phyloP scores from a whole-genome alignment of 2,888 invertebrate genomes.

The Agriopis leucophaearia region DNA sequence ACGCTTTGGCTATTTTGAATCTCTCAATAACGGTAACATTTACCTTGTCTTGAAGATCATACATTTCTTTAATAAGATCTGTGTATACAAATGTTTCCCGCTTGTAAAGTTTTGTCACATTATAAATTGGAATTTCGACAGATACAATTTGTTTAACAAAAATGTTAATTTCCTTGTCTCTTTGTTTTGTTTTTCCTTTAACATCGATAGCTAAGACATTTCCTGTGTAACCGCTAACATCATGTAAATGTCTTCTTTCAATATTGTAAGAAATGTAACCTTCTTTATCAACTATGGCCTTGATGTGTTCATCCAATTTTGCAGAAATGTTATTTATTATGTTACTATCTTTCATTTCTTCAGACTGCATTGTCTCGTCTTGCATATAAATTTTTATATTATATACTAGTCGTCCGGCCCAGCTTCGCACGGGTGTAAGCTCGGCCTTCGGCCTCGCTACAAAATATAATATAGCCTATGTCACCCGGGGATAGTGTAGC shows the following conservation, averaged over 20 bases:
- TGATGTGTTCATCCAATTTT: neutral
- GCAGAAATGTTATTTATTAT: neutral
- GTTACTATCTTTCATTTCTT: neutral
- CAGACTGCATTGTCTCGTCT: neutral
- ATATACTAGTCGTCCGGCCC: too few relatives aligned
- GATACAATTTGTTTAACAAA: conserved; percentile 6
- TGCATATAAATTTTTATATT: too few relatives aligned
- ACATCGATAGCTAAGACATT: conserved; percentile 1
- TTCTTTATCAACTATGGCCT: neutral
- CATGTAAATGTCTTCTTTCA: neutral
- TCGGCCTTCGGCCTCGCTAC: too few relatives aligned
- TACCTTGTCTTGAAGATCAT: conserved; percentile 2
- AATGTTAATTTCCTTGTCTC: neutral
- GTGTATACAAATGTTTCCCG: conserved; percentile 2
- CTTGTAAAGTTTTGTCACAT: conserved; percentile 2
- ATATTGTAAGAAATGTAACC: neutral
- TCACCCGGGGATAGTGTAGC: too few relatives aligned
- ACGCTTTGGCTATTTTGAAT: neutral
- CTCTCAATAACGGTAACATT: neutral
- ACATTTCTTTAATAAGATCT: conserved; percentile 2
- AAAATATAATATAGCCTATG: too few relatives aligned
- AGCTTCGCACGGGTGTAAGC: too few relatives aligned
- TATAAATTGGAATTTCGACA: conserved; percentile 8
- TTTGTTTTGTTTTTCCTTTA: conserved; percentile 4
- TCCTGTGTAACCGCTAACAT: conserved; percentile 5